Evolutionary conservation across 1,140 invertebrate genomes (phyloP), one percentile per base, ranked within the genome.

Genomic region (Megalonaias nervosa): DNA sequence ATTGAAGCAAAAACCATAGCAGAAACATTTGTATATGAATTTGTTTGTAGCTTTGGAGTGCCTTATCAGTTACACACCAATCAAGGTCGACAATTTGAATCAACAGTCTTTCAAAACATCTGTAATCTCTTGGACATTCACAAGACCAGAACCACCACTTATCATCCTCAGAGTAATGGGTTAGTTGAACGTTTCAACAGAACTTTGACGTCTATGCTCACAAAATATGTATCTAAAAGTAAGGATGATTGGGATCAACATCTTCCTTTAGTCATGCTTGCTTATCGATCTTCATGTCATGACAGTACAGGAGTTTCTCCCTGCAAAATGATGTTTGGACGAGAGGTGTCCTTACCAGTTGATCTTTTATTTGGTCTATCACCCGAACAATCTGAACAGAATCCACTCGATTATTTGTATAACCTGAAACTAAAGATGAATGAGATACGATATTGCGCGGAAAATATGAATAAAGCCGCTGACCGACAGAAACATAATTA

Each of bases 151-250:
- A 83, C 84, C 1, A 84, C 77, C 4, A 55, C 80, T 12, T 85
- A 86, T 61, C 80, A 86, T 62, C 87, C 89, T 21, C 74, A 80
- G 26, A 69, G 75, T 0, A 90, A 90, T 71, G 88, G 87, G 16
- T 67, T 82, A 31, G 82, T 86, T 12, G 85, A 88, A 77, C 60
- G 81, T 0, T 82, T 86, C 55, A 85, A 89, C 70, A 67, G 74
- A 61, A 66, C 69, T 5, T 19, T 78, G 17, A 15, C 56, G 19
- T 21, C 57, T 17, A 78, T 78, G 62, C 48, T 78, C 14, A 72
- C 13, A 9, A 71, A 67, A 71, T 78, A 71, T n/a, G 66, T 60
- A 0, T 38, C 66, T 4, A 58, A 61, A 14, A 71, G 82, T 23
- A 77, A 83, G 55, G 56, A 56, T 26, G 71, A 80, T 64, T 86